A percentile compares a stretch with the other conserved stretches of the same genome.
These are phyloP conservation scores for Euphysa ruthae DNA, from an alignment of 30 jellyfish, hydroid and myxozoan genomes.

Conservation along the genomic window DNA sequence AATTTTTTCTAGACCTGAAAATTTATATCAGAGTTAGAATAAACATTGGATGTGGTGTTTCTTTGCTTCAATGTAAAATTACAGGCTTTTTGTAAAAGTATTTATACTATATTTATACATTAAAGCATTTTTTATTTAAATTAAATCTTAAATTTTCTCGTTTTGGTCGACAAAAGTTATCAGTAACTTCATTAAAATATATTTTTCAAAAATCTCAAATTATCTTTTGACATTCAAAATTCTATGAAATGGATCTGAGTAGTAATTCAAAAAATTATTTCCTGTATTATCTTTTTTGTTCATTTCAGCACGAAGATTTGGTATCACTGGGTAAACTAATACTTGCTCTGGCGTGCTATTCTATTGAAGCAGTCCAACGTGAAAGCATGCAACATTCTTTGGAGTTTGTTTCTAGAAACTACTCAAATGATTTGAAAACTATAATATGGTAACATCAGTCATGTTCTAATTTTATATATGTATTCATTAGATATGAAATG, in stretches of 20 bases:
- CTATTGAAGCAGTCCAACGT: slow-evolving; percentile 62
- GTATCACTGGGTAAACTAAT: slow-evolving; percentile 69
- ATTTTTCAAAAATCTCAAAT: not conserved
- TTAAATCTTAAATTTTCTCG: not conserved
- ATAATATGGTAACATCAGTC: slow-evolving; percentile 86
- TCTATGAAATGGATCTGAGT: not conserved
- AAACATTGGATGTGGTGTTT: too few species aligned
- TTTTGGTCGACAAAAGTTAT: not conserved
- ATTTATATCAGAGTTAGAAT: too few species aligned
- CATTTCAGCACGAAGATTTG: slow-evolving; percentile 73
- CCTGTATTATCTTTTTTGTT: not conserved
- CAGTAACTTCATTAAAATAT: not conserved
- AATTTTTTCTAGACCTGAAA: too few species aligned
- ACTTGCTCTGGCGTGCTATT: slow-evolving; percentile 76
- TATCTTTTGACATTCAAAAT: not conserved
- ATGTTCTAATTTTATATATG: too few species aligned
- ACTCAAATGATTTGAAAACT: slow-evolving; percentile 66
- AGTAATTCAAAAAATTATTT: not conserved
- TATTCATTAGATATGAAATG: too few species aligned
- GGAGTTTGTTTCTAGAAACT: slow-evolving; percentile 73
- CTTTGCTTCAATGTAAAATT: too few species aligned
- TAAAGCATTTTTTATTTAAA: too few species aligned
- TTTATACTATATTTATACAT: too few species aligned
- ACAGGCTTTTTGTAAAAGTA: too few species aligned
- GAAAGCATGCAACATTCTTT: slow-evolving; percentile 68